phyloP scores from a whole-genome alignment of 2,888 invertebrate species.

The Callinectes sapidus region DNA sequence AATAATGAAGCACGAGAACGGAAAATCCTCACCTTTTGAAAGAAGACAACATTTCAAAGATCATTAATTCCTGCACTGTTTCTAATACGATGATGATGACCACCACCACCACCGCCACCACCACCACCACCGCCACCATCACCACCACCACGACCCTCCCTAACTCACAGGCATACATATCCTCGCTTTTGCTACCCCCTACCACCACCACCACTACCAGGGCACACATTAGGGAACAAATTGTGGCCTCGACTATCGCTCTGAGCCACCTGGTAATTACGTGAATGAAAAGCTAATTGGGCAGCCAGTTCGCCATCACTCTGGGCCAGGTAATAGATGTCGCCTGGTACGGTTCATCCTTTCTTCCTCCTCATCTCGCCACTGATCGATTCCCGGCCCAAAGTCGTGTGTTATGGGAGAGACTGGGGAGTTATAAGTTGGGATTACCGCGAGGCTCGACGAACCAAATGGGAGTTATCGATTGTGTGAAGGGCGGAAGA shows the following conservation, averaged over 20 bases:
- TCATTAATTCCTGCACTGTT: background rate
- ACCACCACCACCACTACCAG: background rate
- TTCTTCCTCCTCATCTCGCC: constrained; percentile 18
- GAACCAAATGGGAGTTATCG: background rate
- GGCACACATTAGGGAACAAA: constrained; percentile 23
- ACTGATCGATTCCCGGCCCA: constrained; percentile 22
- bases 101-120: background rate
- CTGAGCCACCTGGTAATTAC: constrained; percentile 34
- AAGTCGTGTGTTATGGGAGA: constrained; percentile 34
- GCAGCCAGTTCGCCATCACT: constrained; percentile 36
- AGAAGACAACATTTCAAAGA: background rate
- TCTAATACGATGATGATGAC: background rate
- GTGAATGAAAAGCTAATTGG: constrained; percentile 46
- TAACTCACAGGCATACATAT: background rate
- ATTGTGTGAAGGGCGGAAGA: background rate
- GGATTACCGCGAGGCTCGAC: background rate
- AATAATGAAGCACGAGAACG: too few relatives aligned
- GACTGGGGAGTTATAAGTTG: constrained; percentile 26
- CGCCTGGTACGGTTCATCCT: background rate
- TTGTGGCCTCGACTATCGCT: constrained; percentile 24
- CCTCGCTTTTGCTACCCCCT: background rate
- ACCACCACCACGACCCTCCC: background rate
- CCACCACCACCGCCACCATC: background rate
- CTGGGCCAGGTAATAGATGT: constrained; percentile 24
- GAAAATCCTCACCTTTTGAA: background rate